Base-by-base conservation (phyloP, 2,113 vertebrate species). In the Otus sunia region DNA sequence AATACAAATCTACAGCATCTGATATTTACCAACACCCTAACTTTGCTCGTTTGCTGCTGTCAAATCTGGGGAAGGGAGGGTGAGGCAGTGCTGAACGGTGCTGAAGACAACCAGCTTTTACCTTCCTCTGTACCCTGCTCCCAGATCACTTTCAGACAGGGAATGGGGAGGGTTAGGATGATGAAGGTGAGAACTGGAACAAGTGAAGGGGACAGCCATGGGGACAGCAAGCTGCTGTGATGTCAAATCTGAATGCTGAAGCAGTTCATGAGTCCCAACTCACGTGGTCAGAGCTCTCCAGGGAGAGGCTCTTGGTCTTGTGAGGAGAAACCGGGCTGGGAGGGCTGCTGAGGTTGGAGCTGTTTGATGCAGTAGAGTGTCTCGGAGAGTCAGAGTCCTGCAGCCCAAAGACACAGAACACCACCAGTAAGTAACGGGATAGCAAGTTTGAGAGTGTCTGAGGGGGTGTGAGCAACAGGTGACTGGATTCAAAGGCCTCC, bases 331-430 rank as follows among this genome's bases (percentile, higher is more conserved):
- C 97, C 0, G 99, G 99, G 96, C 99, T 99, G 59, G 99, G 99
- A 19, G 99, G 99, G 97, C 99, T 99, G 98, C 99, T 99, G 98
- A 99, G 99, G 98, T 99, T 99, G 97, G 99, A 99, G 97, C 99
- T 99, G 98, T 99, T 99, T 12, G 99, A 99, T 78, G 99, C 99
- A 3, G 99, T 99, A 64, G 99, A 99, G 97, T 99, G 99, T 86
- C 99, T 98, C 0, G 99, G 99, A 52, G 99, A 99, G 94, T 99
- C 99, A 1, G 99, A 99, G 97, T 99, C 99, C 99, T 99, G 98
- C 19, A 96, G 95, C 64, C 56, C 95, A 96, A 84, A 96, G 74
- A 97, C 78, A 94, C 37, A 87, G 55, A 92, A 82, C 5, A 74
- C 15, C 16, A 88, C 4, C 56, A 88, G 74, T 97, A 41, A 90